Conservation (phyloP, 2,888 invertebrate genomes). For the Torymus tubicola region DNA sequence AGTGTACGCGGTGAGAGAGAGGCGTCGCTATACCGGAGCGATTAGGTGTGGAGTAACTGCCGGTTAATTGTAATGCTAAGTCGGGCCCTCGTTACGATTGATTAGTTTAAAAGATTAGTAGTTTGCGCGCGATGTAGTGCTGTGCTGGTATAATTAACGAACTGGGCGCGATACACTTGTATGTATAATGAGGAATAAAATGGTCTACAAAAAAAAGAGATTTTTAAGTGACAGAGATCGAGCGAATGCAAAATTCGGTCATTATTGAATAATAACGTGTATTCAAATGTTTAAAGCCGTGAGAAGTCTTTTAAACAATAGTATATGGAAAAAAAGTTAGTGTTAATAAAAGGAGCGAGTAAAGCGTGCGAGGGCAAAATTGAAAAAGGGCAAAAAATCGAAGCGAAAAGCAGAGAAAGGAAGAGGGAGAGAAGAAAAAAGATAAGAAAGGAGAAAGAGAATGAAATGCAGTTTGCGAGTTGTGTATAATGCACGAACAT, state of each 20-base stretch:
- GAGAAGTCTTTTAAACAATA: conserved; percentile 4
- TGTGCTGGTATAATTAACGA: too few relatives aligned
- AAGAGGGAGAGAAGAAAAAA: background rate
- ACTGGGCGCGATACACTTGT: too few relatives aligned
- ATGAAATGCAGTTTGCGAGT: conserved; percentile 45
- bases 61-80: background rate
- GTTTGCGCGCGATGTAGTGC: background rate
- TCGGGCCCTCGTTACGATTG: background rate
- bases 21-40: background rate
- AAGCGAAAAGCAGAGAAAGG: background rate
- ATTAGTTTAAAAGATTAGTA: background rate
- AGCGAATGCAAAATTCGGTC: too few relatives aligned
- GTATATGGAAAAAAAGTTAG: conserved; percentile 1
- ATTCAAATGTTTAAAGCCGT: too few relatives aligned
- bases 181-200: too few relatives aligned
- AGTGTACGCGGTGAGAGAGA: too few relatives aligned
- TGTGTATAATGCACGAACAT: conserved; percentile 12
- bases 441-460: conserved; percentile 18
- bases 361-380: background rate
- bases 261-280: too few relatives aligned
- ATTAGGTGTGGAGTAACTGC: background rate
- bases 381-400: background rate
- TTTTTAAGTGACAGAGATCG: too few relatives aligned
- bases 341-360: conserved; percentile 11
- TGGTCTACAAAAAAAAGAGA: too few relatives aligned